Conservation (phyloP, 1,140 invertebrate species). For the Wiebesia pumilae region DNA sequence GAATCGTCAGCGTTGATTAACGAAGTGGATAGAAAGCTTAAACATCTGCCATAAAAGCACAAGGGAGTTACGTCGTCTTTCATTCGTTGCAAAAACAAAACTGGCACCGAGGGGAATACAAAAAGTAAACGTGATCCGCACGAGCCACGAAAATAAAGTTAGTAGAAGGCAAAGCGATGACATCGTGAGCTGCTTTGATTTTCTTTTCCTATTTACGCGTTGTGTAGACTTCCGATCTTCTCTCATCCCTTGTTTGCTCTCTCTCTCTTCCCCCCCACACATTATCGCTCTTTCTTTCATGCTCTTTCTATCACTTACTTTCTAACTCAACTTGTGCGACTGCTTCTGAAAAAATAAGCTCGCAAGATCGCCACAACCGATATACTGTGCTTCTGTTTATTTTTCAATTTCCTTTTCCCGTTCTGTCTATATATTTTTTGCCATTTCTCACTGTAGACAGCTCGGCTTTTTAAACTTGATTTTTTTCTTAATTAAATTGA, state of each 20-base stretch:
- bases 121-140: background rate
- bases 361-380: background rate
- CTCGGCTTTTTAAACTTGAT: too few species aligned
- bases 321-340: too few species aligned
- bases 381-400: slow-evolving; percentile 10
- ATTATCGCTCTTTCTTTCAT: too few species aligned
- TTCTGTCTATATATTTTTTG: slow-evolving; percentile 16
- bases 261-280: too few species aligned
- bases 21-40: slow-evolving; percentile 22
- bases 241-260: too few species aligned
- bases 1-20: slow-evolving; percentile 17
- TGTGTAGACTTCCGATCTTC: background rate
- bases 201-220: background rate
- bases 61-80: background rate
- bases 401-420: slow-evolving; percentile 21
- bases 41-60: slow-evolving; percentile 2
- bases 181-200: background rate
- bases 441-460: background rate
- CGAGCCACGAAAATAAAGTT: slow-evolving; percentile 23
- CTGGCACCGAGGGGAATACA: too few species aligned
- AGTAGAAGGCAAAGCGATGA: background rate
- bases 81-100: too few species aligned
- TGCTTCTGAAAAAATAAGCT: background rate
- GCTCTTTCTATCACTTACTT: background rate
- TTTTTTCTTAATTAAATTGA: too few species aligned